These are phyloP conservation scores for Dicrurus megarhynchus DNA, from an alignment of 2,113 vertebrate genomes.

Conservation along the genomic window DNA sequence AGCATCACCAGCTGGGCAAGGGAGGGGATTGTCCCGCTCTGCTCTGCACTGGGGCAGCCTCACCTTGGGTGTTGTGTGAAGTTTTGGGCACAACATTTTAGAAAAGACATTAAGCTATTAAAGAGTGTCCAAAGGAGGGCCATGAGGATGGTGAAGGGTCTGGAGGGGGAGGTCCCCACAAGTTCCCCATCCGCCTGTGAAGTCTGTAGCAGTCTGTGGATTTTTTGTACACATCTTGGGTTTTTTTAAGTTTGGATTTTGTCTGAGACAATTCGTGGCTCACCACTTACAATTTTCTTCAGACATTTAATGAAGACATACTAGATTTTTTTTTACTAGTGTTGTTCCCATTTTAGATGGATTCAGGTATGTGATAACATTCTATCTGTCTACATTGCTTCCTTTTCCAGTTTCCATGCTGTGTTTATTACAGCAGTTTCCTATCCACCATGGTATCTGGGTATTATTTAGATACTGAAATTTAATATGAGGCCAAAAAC, in stretches of 20 bases:
- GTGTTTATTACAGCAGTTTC: neutral
- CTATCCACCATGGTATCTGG: neutral
- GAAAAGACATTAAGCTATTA: neutral
- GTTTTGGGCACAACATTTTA: neutral
- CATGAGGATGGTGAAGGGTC: neutral
- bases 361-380: neutral
- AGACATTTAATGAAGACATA: neutral
- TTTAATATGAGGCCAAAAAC: neutral
- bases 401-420: neutral
- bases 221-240: neutral
- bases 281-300: neutral
- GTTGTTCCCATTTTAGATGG: neutral
- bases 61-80: accelerated
- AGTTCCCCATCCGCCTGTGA: neutral
- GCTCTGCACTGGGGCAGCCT: accelerated
- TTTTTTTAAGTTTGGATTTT: neutral
- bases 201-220: neutral
- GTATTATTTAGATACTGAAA: neutral
- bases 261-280: neutral
- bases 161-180: neutral
- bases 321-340: neutral
- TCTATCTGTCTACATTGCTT: neutral
- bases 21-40: neutral
- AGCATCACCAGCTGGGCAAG: accelerated
- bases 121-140: neutral